Evolutionary conservation across 1,140 invertebrate genomes (phyloP).

Genomic region (Spodoptera frugiperda): DNA sequence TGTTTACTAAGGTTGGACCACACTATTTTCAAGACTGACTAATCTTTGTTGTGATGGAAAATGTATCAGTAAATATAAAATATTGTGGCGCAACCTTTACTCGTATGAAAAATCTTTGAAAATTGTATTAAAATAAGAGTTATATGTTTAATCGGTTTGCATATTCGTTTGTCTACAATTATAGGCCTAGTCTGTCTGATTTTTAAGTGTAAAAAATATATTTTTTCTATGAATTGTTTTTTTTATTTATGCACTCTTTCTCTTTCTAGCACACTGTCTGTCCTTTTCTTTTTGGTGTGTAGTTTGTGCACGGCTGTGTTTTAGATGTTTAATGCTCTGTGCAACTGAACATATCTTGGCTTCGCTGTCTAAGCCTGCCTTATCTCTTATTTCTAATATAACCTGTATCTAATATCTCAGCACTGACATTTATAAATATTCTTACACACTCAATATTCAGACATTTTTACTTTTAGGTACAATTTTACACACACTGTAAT

Average conservation of each 20-base stretch:
- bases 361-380: constrained; percentile 30
- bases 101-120: neutral
- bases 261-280: constrained; percentile 19
- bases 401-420: neutral
- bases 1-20: constrained; percentile 13
- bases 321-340: no score
- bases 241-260: constrained; percentile 12
- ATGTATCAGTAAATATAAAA: neutral
- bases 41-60: no score
- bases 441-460: neutral
- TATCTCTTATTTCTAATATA: neutral
- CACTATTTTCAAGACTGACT: neutral
- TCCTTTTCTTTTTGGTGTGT: constrained; percentile 27
- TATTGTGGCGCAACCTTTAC: constrained; percentile 18
- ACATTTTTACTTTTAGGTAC: neutral
- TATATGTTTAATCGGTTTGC: constrained; percentile 17
- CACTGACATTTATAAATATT: neutral
- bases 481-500: no score
- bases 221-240: constrained; percentile 45
- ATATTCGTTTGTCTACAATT: constrained; percentile 32
- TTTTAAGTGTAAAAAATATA: constrained; percentile 43
- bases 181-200: constrained; percentile 45
- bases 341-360: constrained; percentile 38
- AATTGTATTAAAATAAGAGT: constrained; percentile 24
- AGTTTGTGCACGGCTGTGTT: constrained; percentile 5